Evolutionary conservation across 2,113 vertebrate species (phyloP).

Genomic region (Candoia aspera): DNA sequence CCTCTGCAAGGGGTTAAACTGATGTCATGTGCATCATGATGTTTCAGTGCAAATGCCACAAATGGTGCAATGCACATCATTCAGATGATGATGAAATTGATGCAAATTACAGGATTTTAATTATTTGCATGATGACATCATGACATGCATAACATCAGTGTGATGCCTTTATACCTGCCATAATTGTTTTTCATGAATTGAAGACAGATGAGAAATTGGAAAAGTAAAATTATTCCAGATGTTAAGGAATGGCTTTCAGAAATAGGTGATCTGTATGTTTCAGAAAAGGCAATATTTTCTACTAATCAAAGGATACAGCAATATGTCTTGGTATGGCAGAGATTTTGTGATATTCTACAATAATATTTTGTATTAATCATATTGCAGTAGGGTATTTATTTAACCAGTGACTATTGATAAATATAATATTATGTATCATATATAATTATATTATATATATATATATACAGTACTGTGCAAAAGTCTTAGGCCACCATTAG

Average conservation of each 20-base stretch:
- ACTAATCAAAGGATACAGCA: background rate
- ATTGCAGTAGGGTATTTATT: background rate
- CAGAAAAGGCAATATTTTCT: background rate
- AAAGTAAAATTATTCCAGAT: background rate
- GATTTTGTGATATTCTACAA: background rate
- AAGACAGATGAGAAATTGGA: background rate
- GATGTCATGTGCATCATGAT: too few relatives aligned
- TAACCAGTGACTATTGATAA: background rate
- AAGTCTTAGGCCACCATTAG: too few relatives aligned
- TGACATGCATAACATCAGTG: background rate
- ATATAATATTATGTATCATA: background rate
- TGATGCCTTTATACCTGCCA: background rate
- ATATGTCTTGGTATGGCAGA: background rate
- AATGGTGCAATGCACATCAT: background rate
- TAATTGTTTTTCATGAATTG: background rate
- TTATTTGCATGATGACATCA: background rate
- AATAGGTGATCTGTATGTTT: background rate
- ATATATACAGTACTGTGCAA: too few relatives aligned
- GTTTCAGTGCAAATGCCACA: background rate
- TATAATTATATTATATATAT: too few relatives aligned
- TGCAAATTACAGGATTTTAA: background rate
- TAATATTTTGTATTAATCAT: background rate
- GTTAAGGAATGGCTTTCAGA: background rate
- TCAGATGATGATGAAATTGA: background rate
- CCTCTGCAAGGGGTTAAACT: background rate